Evolutionary conservation across 2,888 invertebrate species (phyloP).

Genomic region (Ethmia dodecea): DNA sequence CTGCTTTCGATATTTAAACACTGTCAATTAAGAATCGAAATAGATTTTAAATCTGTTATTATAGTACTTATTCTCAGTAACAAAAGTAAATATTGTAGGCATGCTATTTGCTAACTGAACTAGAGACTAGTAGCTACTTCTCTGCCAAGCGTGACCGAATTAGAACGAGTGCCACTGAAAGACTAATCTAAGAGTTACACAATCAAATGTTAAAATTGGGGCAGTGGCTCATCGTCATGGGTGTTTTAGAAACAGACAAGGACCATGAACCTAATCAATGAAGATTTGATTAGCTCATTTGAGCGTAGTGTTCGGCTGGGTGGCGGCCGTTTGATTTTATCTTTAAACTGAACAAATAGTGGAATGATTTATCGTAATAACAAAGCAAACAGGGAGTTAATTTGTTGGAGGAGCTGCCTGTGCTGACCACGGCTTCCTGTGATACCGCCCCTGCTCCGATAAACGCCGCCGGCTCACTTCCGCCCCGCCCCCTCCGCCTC

Average conservation of each 20-base stretch:
- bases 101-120: not conserved
- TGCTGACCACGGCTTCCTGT: slow-evolving; percentile 55
- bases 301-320: slow-evolving; percentile 7
- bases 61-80: not conserved
- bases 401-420: slow-evolving; percentile 8
- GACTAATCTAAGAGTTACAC: slow-evolving; percentile 14
- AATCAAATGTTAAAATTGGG: slow-evolving; percentile 24
- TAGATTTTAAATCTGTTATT: not conserved
- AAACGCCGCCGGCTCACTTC: slow-evolving; percentile 34
- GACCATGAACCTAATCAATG: slow-evolving; percentile 7
- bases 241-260: slow-evolving; percentile 4
- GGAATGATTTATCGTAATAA: slow-evolving; percentile 7
- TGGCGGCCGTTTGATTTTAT: not conserved
- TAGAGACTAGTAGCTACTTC: too few species aligned
- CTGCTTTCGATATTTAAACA: slow-evolving; percentile 13
- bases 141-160: not conserved
- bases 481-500: slow-evolving; percentile 19
- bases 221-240: slow-evolving; percentile 26
- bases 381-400: not conserved
- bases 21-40: slow-evolving; percentile 9
- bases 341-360: not conserved
- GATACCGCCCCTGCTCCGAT: slow-evolving; percentile 45
- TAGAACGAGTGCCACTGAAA: slow-evolving; percentile 3
- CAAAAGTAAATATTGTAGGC: not conserved
- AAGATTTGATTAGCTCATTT: slow-evolving; percentile 13